These are phyloP conservation scores for Tridacna gigas DNA, from an alignment of 2,888 invertebrate species.

Conservation along the genomic window DNA sequence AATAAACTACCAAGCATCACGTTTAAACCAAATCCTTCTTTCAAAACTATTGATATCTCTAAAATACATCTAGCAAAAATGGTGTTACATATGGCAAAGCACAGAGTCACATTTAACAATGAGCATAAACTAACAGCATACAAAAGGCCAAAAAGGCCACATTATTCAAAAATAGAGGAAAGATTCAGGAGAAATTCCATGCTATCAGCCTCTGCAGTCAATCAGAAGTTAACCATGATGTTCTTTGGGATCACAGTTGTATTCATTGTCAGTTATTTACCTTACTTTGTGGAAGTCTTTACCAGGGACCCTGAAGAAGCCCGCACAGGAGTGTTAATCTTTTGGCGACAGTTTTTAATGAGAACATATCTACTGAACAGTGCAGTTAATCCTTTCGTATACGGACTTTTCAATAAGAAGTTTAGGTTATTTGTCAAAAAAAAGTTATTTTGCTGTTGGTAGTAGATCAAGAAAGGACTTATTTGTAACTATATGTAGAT, in stretches of 20 bases:
- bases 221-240: constrained; percentile 3
- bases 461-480: not conserved
- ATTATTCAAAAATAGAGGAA: not conserved
- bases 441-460: not conserved
- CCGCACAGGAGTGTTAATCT: not conserved
- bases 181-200: not conserved
- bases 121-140: not conserved
- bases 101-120: not conserved
- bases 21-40: too few species aligned
- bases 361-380: constrained; percentile 3
- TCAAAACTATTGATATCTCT: too few species aligned
- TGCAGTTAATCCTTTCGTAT: not conserved
- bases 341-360: constrained; percentile 4
- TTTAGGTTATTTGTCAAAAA: constrained; percentile 5
- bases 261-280: not conserved
- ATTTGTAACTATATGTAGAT: too few species aligned
- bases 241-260: constrained; percentile 1
- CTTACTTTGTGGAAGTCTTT: constrained; percentile 4
- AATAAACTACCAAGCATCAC: too few species aligned
- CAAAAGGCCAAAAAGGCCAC: not conserved
- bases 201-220: not conserved
- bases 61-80: not conserved
- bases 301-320: not conserved
- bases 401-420: constrained; percentile 6
- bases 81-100: not conserved